phyloP scores from a whole-genome alignment of 2,888 invertebrate genomes.

The Quadroppia sp. region DNA sequence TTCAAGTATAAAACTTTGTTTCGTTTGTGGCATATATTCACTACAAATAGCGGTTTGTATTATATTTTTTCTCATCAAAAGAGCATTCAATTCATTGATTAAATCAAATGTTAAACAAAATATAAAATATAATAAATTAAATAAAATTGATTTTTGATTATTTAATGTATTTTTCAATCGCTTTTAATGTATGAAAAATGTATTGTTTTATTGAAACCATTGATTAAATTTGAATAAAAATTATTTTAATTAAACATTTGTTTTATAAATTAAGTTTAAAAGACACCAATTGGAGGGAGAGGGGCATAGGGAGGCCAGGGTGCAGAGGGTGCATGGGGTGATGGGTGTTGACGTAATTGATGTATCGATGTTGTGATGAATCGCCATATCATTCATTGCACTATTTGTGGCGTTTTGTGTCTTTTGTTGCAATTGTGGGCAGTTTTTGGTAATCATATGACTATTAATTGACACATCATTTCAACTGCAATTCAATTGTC shows the following conservation, averaged over 20 bases:
- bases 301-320: too few species aligned
- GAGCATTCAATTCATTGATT: neutral
- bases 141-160: neutral
- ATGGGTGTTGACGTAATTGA: neutral
- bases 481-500: too few species aligned
- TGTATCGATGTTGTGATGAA: neutral
- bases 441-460: slow-evolving; percentile 24
- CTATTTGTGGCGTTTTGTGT: neutral
- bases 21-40: slow-evolving; percentile 13
- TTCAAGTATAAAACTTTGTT: slow-evolving; percentile 1
- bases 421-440: slow-evolving; percentile 6
- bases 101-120: neutral
- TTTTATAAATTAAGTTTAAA: too few species aligned
- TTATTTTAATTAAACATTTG: too few species aligned
- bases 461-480: neutral
- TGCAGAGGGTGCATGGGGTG: too few species aligned
- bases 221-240: too few species aligned
- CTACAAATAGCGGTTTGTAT: slow-evolving; percentile 2
- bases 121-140: neutral
- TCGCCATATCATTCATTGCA: neutral
- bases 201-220: too few species aligned
- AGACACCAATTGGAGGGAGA: too few species aligned
- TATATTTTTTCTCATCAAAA: neutral
- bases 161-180: too few species aligned
- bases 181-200: too few species aligned